Base-by-base conservation (phyloP, 2,797 vertebrate species). In the Takifugu rubripes region DNA sequence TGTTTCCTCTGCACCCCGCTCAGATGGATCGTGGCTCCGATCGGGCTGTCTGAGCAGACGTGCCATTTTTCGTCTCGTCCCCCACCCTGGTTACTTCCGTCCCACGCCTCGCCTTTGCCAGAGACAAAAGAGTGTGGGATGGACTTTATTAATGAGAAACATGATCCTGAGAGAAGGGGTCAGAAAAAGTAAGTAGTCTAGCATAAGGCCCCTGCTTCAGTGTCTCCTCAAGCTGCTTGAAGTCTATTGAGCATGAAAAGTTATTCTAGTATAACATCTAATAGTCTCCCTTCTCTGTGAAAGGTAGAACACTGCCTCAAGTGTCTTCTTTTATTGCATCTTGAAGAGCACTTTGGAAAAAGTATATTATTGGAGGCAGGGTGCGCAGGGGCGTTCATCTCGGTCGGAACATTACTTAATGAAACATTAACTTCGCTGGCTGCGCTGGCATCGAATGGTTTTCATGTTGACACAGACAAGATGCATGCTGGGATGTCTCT, bases 181-280 rank as follows among this genome's bases (percentile, higher is more conserved):
- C 60, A 68, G 74, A 79, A 74, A 77, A 25, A 86, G 78, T 84
- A 88, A 91, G 85, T 87, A 78, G 70, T 91, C 81, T 79, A 89
- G 82, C 87, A 89, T 88, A 68, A 86, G 84, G 71, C 61, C 68
- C 68, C 69, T n/a, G 56, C 67, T 73, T 64, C 79, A 56, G 66
- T 51, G 62, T 16, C 72, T 84, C 81, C 84, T 88, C 88, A 89
- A 90, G 82, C 78, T 29, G 77, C 89, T 88, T 84, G 82, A 88
- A 90, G 84, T 89, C 84, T 90, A 90, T 90, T 88, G 85, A 87
- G 89, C 90, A 84, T 91, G 87, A 91, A 86, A 89, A 86, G 89
- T 91, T 91, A 84, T 91, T 90, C 81, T 86, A 86, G 87, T 89
- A 83, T 81, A 88, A 89, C 90, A 89, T 91, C 87, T 89, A 90